Base-by-base conservation (phyloP, 2,797 vertebrate genomes). In the Simalia tracyae region DNA sequence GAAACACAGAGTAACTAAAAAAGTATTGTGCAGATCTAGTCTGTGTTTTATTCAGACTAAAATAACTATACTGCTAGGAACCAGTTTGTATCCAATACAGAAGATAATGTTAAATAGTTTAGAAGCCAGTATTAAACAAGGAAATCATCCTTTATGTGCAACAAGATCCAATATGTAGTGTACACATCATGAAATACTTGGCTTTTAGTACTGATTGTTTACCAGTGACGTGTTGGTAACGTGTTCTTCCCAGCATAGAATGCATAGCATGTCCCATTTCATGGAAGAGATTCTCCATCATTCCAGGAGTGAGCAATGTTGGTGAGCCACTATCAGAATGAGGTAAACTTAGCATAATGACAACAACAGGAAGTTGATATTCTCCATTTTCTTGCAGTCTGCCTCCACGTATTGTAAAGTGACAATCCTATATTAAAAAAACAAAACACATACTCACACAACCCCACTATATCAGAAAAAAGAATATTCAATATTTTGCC, bases 201-300 rank as follows among this genome's bases (percentile, higher is more conserved):
- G 24, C 19, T 63, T 87, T 7, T 17, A 4, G 36, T 42, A 50
- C 6, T 64, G 12, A 0, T 31, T 68, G 64, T 96, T 97, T 96
- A 99, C 99, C 99, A 26, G 99, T 99, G 89, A 99, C 98, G 0
- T 99, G 99, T 84, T 99, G 99, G 97, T 99, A 99, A 63, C 98
- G 98, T 72, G 99, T 99, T 93, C 99, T 98, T 76, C 99, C 99
- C 90, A 99, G 97, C 99, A 99, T 99, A 3, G 99, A 99, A 97
- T 99, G 99, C 98, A 99, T 99, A 93, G 99, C 99, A 54, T 99
- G 99, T 0, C 99, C 99, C 99, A 99, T 99, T 96, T 99, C 99
- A 42, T 99, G 99, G 97, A 99, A 99, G 46, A 99, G 99, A 96
- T 99, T 99, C 95, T 99, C 99, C 99, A 99, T 99, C 99, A 99